Conservation (phyloP, 2,888 invertebrate species). For the Macropis europaea region DNA sequence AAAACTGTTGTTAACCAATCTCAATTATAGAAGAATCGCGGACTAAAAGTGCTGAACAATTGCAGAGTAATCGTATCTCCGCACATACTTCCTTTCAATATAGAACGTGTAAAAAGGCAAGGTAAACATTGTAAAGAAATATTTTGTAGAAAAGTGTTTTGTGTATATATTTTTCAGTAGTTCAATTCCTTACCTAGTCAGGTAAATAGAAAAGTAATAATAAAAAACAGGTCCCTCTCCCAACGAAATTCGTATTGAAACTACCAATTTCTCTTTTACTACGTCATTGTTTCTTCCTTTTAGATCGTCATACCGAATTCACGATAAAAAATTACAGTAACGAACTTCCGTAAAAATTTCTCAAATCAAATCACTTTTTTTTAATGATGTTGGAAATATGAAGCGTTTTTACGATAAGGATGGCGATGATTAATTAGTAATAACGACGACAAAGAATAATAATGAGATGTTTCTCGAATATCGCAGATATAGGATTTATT, state of each 20-base stretch:
- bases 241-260: slow-evolving; percentile 50
- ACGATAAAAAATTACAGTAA: slow-evolving; percentile 13
- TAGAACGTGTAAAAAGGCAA: slow-evolving; percentile 52
- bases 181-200: slow-evolving; percentile 47
- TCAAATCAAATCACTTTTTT: not conserved
- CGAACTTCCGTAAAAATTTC: not conserved
- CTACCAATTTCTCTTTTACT: slow-evolving; percentile 31
- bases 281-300: not conserved
- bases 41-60: slow-evolving; percentile 42
- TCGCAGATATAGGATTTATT: slow-evolving; percentile 79
- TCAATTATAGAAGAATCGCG: slow-evolving; percentile 46
- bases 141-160: slow-evolving; percentile 62
- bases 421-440: slow-evolving; percentile 56
- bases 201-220: slow-evolving; percentile 45
- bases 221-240: slow-evolving; percentile 55
- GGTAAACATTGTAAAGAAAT: slow-evolving; percentile 52
- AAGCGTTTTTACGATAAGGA: slow-evolving; percentile 46
- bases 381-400: slow-evolving; percentile 40
- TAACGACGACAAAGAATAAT: slow-evolving; percentile 63
- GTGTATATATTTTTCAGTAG: slow-evolving; percentile 44
- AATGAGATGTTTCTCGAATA: slow-evolving; percentile 73
- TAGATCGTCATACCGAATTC: slow-evolving; percentile 16
- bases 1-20: slow-evolving; percentile 70
- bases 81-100: slow-evolving; percentile 35
- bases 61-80: slow-evolving; percentile 37